Evolutionary conservation across 2,113 vertebrate genomes (phyloP).

Genomic region (Anser brachyrhynchus): DNA sequence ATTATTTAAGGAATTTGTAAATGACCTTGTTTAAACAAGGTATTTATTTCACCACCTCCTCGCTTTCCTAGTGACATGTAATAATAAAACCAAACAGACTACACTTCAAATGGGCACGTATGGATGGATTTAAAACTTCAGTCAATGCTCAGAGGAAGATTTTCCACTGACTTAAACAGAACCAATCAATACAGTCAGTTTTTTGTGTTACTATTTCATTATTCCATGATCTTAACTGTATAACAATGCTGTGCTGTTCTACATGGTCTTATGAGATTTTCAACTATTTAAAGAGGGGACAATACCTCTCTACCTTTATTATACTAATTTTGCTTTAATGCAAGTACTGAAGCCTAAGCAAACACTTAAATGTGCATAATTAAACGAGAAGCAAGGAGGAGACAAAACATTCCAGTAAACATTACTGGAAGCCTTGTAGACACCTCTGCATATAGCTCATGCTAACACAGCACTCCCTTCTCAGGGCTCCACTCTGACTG

Average conservation of each 20-base stretch:
- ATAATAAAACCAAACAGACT: background rate
- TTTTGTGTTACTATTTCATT: background rate
- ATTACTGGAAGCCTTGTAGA: background rate
- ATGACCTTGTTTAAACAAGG: background rate
- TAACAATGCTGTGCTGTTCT: rapidly evolving
- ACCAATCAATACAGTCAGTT: background rate
- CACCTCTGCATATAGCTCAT: background rate
- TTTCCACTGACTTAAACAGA: background rate
- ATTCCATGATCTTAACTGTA: background rate
- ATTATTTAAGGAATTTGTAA: background rate
- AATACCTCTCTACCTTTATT: background rate
- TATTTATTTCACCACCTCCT: background rate
- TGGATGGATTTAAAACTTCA: background rate
- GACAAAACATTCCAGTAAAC: background rate
- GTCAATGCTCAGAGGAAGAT: background rate
- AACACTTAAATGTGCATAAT: background rate
- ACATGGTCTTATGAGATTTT: background rate
- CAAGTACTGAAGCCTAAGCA: background rate
- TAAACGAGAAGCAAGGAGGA: background rate
- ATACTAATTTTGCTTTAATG: background rate
- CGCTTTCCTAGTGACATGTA: background rate
- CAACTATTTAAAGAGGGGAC: background rate
- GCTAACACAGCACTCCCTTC: rapidly evolving
- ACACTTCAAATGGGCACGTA: background rate
- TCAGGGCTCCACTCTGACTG: background rate